A percentile compares a stretch with the other conserved stretches of the same genome.
These are phyloP conservation scores for Lymantria dispar DNA, from an alignment of 2,888 invertebrate genomes.

Conservation along the genomic window DNA sequence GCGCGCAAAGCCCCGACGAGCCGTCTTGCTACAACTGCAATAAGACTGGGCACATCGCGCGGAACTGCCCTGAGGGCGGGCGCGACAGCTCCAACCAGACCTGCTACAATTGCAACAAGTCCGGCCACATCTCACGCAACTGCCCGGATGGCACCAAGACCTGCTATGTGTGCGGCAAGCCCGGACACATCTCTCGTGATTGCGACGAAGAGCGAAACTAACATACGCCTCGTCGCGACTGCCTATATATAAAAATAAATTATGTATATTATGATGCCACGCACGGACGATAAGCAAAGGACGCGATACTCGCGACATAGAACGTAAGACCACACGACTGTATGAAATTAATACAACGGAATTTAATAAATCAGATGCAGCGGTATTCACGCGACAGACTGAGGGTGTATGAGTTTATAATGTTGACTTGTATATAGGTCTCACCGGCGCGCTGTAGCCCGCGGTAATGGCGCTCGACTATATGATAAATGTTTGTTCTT, in stretches of 20 bases:
- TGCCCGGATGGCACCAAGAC: constrained; percentile 94
- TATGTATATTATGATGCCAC: constrained; percentile 79
- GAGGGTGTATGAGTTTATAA: constrained; percentile 68
- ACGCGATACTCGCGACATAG: constrained; percentile 68
- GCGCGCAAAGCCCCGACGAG: constrained; percentile 90
- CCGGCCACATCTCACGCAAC: constrained; percentile 94
- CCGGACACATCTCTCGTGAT: constrained; percentile 95
- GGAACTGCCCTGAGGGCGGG: constrained; percentile 90
- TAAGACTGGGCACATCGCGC: constrained; percentile 95
- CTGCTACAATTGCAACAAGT: constrained; percentile 97
- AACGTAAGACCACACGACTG: constrained; percentile 67
- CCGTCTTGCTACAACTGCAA: constrained; percentile 98
- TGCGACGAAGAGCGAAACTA: constrained; percentile 90
- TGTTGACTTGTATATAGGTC: constrained; percentile 78
- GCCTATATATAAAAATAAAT: constrained; percentile 55
- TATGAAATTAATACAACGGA: constrained; percentile 72
- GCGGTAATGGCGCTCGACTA: constrained; percentile 31
- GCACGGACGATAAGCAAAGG: constrained; percentile 81
- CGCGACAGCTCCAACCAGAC: constrained; percentile 87
- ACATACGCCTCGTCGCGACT: constrained; percentile 46
- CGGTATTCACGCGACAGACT: constrained; percentile 46
- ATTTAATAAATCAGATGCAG: constrained; percentile 69
- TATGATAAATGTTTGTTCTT: constrained; percentile 77
- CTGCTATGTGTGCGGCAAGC: constrained; percentile 96
- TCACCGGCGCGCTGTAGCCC: constrained; percentile 33